Base-by-base conservation (phyloP, 2,113 vertebrate species). In the Dromaius novaehollandiae region DNA sequence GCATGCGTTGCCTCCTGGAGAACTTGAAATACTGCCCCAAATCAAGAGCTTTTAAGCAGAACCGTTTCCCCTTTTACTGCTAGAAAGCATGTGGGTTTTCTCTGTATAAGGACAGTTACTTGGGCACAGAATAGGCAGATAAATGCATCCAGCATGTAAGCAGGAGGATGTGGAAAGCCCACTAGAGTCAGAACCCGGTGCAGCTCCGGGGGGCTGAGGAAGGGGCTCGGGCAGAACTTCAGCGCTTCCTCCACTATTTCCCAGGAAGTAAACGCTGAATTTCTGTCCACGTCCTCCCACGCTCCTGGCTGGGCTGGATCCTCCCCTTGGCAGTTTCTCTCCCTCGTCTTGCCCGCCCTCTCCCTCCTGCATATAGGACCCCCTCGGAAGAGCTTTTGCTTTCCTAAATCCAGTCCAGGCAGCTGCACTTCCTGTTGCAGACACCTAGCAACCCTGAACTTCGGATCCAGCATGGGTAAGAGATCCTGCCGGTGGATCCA, bases 381-480 rank as follows among this genome's bases (percentile, higher is more conserved):
- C 65, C 51, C 8, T 21, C 10, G 11, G 2, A 17, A 51, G 66
- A 28, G 42, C 36, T 30, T 28, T 18, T 16, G 44, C 80, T 50
- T 25, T 44, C 1, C 40, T 4, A 2, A 30, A 6, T 16, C 48
- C 71, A 3, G 12, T 9, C 50, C 44, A 2, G 25, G 70, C 63
- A 18, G 61, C 76, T 1, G 30, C 5, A 2, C 16, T 63, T 70
- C 46, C 46, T 36, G 56, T 9, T 4, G 19, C 8, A 1, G 8
- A 1, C 58, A 11, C 32, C 42, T 22, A 10, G 24, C 50, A 16
- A 64, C 44, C 5, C 38, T 5, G 30, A 25, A 2, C 25, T 2
- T 11, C 21, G 1, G 6, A 5, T 8, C 61, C 21, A 6, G 15
- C 66, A 97, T 97, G 96, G 96, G 96, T 97, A 92, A 97, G 96